Base-by-base conservation (phyloP, 2,888 invertebrate genomes). In the Monopis laevigella region DNA sequence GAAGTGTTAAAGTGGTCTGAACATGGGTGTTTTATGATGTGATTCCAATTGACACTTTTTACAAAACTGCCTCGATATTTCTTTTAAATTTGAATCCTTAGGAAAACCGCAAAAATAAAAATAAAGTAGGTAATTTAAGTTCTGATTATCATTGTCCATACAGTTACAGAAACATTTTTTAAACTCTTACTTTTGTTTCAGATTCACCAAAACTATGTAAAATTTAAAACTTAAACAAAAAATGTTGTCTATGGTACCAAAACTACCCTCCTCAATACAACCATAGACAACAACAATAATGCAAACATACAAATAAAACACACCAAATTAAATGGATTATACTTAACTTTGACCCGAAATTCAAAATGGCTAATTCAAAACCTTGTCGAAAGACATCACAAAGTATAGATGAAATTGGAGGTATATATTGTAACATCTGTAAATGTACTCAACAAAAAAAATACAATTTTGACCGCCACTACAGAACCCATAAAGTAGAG, bases 401-500 rank as follows among this genome's bases (percentile, higher is more conserved):
- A 11, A 11, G 62, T 46, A 66, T 80, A 40, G 71, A 74, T 47
- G 52, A 64, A 50, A 59, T 73, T 21, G 78, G 84, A 55, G 85
- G 85, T 30, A 84, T 86, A 27, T 73, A 69, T 52, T 86, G 86
- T 60, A 77, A 78, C 54, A 71, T 82, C 57, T 86, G 86, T 54
- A 68, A 75, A 46, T 53, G 62, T 46, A 78, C 71, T 43, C 83
- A 77, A 53, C 61, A 68, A 28, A 80, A 73, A 48, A 84, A 82
- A 55, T 71, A 73, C 42, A 73, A 78, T 38, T 86, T 75, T 55
- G 84, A 85, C 46, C 62, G 53, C 30, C 86, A 86, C 54, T 85
- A 84, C 50, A 46, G 52, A n/a, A 56, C 64, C 46, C 71, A 78
- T 5, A 48, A 51, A 18, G 55, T 53, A 14, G 51, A 44, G 6